These are phyloP conservation scores for Pristis pectinata DNA, from an alignment of 2,797 vertebrate species.

Conservation along the genomic window DNA sequence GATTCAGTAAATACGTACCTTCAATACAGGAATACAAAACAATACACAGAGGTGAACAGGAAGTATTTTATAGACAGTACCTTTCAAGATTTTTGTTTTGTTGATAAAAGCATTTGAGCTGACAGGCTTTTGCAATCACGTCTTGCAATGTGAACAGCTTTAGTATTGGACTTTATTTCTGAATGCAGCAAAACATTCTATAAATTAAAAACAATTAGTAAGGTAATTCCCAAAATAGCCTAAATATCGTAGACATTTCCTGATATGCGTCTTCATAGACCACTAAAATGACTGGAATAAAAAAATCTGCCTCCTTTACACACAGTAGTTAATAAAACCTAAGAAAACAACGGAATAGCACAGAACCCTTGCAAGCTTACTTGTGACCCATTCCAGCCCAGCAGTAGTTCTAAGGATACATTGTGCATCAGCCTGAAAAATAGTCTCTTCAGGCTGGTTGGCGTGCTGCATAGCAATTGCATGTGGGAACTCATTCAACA, in stretches of 20 bases:
- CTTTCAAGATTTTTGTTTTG: background rate
- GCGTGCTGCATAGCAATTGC: conserved; percentile 97
- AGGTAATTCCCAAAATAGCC: background rate
- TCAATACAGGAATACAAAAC: background rate
- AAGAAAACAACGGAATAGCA: background rate
- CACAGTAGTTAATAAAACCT: background rate
- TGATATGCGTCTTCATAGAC: background rate
- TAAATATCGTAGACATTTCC: background rate
- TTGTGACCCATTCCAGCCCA: background rate
- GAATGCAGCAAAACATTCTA: background rate
- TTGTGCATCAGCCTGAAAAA: conserved; percentile 95
- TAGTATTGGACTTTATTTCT: background rate
- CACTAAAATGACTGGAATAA: background rate
- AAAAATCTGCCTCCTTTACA: background rate
- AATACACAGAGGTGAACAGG: background rate
- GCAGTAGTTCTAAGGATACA: conserved; percentile 71
- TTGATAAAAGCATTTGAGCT: background rate
- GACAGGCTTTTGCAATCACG: background rate
- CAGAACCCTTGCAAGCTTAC: background rate
- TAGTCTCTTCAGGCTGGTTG: conserved; percentile 96
- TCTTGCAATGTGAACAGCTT: background rate
- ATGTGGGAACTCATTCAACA: conserved; percentile 90
- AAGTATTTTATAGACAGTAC: background rate
- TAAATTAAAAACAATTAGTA: background rate
- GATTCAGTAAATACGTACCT: no score